Conservation (phyloP, 1,140 invertebrate species). For the Drosophila cardini region DNA sequence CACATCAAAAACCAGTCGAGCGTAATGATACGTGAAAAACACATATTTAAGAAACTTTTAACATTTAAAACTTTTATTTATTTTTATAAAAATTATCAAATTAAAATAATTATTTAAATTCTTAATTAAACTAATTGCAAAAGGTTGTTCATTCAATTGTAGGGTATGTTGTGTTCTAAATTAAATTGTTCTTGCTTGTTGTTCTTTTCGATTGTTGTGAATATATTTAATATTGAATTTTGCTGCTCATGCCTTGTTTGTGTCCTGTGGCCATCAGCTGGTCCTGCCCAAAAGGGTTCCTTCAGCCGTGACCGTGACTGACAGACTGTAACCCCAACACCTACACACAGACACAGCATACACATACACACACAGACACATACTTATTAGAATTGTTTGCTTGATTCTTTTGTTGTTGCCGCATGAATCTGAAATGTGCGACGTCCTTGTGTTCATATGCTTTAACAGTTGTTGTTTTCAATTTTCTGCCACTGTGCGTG, state of each 20-base stretch:
- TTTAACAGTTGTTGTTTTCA: constrained; percentile 20
- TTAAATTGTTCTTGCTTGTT: constrained; percentile 6
- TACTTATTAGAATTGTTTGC: not conserved
- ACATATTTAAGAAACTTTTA: too few relatives aligned
- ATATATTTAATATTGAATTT: constrained; percentile 67
- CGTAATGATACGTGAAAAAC: too few relatives aligned
- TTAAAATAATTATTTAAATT: too few relatives aligned
- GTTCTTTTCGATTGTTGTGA: constrained; percentile 18
- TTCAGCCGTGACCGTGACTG: constrained; percentile 70
- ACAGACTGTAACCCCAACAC: constrained; percentile 62
- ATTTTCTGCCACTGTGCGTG: not conserved
- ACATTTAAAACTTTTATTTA: too few relatives aligned
- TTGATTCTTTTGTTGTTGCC: constrained; percentile 31
- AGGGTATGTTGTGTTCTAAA: constrained; percentile 2
- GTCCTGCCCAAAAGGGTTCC: constrained; percentile 28
- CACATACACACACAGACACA: constrained; percentile 14
- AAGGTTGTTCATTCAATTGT: not conserved
- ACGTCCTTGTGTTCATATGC: constrained; percentile 51
- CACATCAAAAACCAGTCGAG: not conserved
- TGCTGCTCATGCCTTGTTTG: constrained; percentile 8
- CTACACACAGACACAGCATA: constrained; percentile 33
- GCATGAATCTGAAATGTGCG: constrained; percentile 53
- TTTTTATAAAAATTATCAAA: too few relatives aligned
- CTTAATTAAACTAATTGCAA: too few relatives aligned
- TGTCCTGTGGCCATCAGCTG: constrained; percentile 53